Percentiles rank a stretch among this genome's conserved stretches.
These are phyloP conservation scores for Otus sunia DNA, from an alignment of 2,113 vertebrate species.

Conservation along the genomic window DNA sequence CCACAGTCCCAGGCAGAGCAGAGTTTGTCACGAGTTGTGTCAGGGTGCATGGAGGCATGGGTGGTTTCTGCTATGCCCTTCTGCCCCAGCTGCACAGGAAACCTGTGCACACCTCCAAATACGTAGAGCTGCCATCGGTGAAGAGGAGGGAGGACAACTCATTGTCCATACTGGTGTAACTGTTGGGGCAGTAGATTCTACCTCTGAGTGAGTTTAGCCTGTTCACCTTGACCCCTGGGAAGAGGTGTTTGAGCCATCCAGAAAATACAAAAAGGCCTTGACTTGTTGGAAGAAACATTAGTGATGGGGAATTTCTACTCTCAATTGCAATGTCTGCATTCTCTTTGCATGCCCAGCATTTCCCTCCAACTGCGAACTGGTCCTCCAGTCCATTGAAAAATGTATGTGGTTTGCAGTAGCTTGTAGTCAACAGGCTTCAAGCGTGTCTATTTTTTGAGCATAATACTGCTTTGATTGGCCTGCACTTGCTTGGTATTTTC, in stretches of 20 bases:
- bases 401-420: constrained; percentile 14
- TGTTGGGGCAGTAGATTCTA: not conserved
- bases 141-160: not conserved
- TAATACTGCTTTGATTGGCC: constrained; percentile 29
- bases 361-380: not conserved
- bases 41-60: rapidly evolving
- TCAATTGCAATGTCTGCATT: not conserved
- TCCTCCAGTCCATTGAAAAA: constrained; percentile 35
- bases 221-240: not conserved
- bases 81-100: not conserved
- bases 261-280: not conserved
- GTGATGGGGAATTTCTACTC: not conserved
- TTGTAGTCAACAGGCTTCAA: constrained; percentile 26
- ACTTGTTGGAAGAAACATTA: not conserved
- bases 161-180: not conserved
- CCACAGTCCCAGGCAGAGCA: not conserved
- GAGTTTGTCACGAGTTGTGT: rapidly evolving
- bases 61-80: not conserved
- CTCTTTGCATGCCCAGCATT: not conserved
- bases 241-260: not conserved
- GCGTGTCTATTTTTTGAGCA: constrained; percentile 9
- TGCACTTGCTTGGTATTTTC: constrained; percentile 41
- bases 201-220: not conserved
- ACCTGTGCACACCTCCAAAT: not conserved
- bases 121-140: rapidly evolving